phyloP scores from a whole-genome alignment of 2,113 vertebrate genomes.

The Hemibagrus wyckioides region DNA sequence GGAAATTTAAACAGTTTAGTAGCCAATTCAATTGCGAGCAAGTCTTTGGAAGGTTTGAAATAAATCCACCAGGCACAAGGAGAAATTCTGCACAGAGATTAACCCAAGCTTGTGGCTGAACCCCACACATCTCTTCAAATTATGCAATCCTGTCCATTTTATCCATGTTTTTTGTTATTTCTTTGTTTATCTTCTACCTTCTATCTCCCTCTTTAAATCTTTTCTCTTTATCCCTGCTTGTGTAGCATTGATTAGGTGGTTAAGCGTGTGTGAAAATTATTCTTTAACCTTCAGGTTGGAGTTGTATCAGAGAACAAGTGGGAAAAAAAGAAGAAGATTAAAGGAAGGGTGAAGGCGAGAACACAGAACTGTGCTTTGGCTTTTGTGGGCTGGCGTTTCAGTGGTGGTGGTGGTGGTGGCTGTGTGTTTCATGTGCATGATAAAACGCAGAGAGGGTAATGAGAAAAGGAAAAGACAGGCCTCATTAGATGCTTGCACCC shows the following conservation, averaged over 20 bases:
- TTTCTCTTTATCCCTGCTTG: slow-evolving; percentile 24
- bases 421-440: slow-evolving; percentile 71
- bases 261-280: slow-evolving; percentile 55
- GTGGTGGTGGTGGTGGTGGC: slow-evolving; percentile 38
- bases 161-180: slow-evolving; percentile 49
- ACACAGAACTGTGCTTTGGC: slow-evolving; percentile 5
- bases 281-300: slow-evolving; percentile 61
- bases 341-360: slow-evolving; percentile 24
- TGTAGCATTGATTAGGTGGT: slow-evolving; percentile 34
- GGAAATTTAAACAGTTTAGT: neutral
- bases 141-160: neutral
- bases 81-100: neutral
- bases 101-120: neutral
- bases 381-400: slow-evolving; percentile 17
- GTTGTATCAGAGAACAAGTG: slow-evolving; percentile 38
- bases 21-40: neutral
- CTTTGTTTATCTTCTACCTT: neutral
- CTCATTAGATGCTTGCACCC: slow-evolving; percentile 70
- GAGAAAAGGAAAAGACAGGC: slow-evolving; percentile 66
- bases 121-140: neutral
- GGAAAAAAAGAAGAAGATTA: slow-evolving; percentile 36
- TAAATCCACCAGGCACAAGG: neutral
- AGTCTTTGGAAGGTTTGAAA: neutral
- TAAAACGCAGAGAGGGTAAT: slow-evolving; percentile 71
- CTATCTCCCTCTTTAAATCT: neutral